A percentile compares a stretch with the other conserved stretches of the same genome.
These are phyloP conservation scores for Sminthurides aquaticus DNA, from an alignment of 2,888 invertebrate genomes.

Conservation along the genomic window DNA sequence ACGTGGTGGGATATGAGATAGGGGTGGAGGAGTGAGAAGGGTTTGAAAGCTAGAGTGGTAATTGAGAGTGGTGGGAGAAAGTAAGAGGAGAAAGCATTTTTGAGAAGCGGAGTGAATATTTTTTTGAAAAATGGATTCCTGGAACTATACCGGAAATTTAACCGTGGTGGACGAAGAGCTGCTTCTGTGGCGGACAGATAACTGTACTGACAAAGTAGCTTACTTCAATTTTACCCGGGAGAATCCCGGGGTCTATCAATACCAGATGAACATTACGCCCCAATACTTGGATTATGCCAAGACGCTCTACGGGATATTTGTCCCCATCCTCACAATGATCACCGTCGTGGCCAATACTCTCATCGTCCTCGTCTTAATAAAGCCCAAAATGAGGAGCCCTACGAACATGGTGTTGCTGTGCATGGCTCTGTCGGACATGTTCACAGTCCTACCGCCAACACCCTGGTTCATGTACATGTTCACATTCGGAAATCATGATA, in stretches of 20 bases:
- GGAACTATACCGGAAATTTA: not conserved
- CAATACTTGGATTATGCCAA: slow-evolving; percentile 60
- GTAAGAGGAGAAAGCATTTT: too few species aligned
- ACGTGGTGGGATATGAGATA: too few species aligned
- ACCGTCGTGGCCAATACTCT: slow-evolving; percentile 86
- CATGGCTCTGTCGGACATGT: slow-evolving; percentile 93
- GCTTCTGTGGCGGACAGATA: slow-evolving; percentile 10
- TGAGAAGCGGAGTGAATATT: too few species aligned
- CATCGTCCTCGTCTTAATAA: slow-evolving; percentile 80
- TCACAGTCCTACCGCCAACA: slow-evolving; percentile 81
- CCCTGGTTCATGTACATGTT: slow-evolving; percentile 90
- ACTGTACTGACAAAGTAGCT: slow-evolving; percentile 12
- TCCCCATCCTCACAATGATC: slow-evolving; percentile 75
- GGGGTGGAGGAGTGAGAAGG: too few species aligned
- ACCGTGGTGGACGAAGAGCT: not conserved
- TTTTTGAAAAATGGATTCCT: not conserved
- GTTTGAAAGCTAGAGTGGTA: too few species aligned
- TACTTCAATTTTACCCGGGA: not conserved
- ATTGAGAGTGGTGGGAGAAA: too few species aligned
- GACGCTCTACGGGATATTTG: slow-evolving; percentile 68
- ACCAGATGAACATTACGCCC: slow-evolving; percentile 56
- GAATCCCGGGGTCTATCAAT: not conserved
- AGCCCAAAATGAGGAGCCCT: slow-evolving; percentile 83
- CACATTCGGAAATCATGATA: slow-evolving; percentile 78
- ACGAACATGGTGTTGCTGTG: slow-evolving; percentile 87